Evolutionary conservation across 2,888 invertebrate species (phyloP).

Genomic region (Drosophila stalkeri): DNA sequence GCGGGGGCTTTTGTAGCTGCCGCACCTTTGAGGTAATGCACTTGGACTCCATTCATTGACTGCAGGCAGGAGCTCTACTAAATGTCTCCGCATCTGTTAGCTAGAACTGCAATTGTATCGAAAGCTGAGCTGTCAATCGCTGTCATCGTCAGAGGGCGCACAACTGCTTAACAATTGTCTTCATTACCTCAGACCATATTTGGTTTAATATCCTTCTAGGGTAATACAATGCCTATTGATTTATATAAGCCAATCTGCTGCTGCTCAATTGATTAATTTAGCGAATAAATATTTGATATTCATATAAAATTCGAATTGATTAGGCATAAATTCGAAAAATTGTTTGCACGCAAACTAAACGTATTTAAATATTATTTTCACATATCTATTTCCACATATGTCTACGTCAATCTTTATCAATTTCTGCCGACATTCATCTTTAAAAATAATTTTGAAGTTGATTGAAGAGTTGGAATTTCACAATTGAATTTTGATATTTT

Average conservation of each 20-base stretch:
- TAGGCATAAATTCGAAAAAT: not conserved
- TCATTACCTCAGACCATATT: constrained; percentile 49
- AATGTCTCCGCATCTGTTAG: constrained; percentile 14
- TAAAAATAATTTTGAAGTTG: not conserved
- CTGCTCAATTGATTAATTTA: constrained; percentile 1
- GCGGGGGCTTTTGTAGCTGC: constrained; percentile 54
- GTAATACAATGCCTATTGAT: constrained; percentile 10
- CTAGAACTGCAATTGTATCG: constrained; percentile 6
- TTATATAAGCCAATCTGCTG: constrained; percentile 10
- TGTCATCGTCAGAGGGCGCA: constrained; percentile 36
- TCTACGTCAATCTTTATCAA: not conserved
- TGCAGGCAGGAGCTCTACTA: constrained; percentile 9
- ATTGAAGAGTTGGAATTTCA: not conserved
- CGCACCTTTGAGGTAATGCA: constrained; percentile 57
- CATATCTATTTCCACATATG: constrained; percentile 2
- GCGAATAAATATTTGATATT: not conserved
- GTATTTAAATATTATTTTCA: constrained; percentile 1
- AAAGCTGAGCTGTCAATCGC: constrained; percentile 21
- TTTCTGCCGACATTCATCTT: not conserved
- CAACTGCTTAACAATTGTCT: constrained; percentile 48
- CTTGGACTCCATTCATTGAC: constrained; percentile 11
- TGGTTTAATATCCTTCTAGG: constrained; percentile 23
- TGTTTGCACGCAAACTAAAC: not conserved
- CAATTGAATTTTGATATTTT: not conserved
- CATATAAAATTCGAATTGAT: constrained; percentile 2